phyloP scores from a whole-genome alignment of 2,113 vertebrate genomes.

The Centrocercus urophasianus region DNA sequence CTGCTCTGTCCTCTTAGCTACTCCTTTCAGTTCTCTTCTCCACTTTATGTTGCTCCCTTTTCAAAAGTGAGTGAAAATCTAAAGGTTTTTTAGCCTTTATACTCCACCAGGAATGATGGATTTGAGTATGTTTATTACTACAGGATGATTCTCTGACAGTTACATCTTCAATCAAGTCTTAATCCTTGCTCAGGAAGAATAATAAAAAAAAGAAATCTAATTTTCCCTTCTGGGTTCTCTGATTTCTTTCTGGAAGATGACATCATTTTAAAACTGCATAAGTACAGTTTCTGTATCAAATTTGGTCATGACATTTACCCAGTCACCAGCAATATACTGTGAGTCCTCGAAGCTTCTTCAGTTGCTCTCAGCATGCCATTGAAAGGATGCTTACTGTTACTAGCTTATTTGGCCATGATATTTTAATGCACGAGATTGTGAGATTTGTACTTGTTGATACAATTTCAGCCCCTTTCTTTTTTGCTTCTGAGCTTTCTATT shows the following conservation, averaged over 20 bases:
- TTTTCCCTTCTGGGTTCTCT: background rate
- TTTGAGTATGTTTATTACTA: background rate
- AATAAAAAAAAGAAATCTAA: background rate
- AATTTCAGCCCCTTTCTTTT: background rate
- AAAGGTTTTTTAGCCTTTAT: background rate
- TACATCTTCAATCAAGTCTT: background rate
- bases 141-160: background rate
- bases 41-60: background rate
- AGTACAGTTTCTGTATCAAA: background rate
- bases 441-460: constrained; percentile 10
- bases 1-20: background rate
- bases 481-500: constrained; percentile 34
- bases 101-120: background rate
- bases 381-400: background rate
- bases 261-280: background rate
- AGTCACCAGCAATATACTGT: background rate
- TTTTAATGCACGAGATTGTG: background rate
- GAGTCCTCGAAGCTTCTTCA: background rate
- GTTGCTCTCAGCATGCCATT: background rate
- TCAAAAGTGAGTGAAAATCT: background rate
- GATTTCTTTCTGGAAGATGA: background rate
- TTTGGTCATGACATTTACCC: background rate
- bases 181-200: background rate
- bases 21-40: background rate
- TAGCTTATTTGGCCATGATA: background rate